A percentile compares a stretch with the other conserved stretches of the same genome.
phyloP scores from a whole-genome alignment of 2,888 invertebrate species.

The Melinaea marsaeus region DNA sequence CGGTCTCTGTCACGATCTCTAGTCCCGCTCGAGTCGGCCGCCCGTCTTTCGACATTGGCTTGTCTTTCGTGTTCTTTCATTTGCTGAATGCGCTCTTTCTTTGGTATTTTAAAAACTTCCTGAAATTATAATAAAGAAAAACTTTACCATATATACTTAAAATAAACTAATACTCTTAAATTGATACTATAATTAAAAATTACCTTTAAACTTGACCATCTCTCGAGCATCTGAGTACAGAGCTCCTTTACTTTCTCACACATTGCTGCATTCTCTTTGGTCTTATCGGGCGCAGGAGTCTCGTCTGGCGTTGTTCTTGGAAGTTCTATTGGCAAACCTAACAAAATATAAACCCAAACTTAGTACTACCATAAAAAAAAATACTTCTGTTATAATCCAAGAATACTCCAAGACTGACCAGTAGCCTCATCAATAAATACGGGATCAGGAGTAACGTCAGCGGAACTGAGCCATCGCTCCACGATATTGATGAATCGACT shows the following conservation, averaged over 20 bases:
- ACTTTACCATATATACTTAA: not conserved
- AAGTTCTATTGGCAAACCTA: conserved; percentile 64
- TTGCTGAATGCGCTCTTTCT: conserved; percentile 94
- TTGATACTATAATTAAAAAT: not conserved
- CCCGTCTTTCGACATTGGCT: conserved; percentile 81
- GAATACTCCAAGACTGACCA: conserved; percentile 41
- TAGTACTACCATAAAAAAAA: not conserved
- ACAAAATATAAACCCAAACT: conserved; percentile 1
- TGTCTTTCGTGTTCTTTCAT: conserved; percentile 97
- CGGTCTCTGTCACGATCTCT: conserved; percentile 57
- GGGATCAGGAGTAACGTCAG: conserved; percentile 47
- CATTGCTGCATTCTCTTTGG: conserved; percentile 52
- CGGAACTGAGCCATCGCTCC: conserved; percentile 86
- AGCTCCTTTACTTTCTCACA: conserved; percentile 77
- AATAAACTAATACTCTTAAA: not conserved
- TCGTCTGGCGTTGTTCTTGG: conserved; percentile 46
- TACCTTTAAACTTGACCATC: conserved; percentile 85
- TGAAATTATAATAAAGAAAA: conserved; percentile 36
- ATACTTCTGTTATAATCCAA: not conserved
- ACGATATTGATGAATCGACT: conserved; percentile 92
- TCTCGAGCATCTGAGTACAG: conserved; percentile 80
- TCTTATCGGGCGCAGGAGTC: conserved; percentile 48
- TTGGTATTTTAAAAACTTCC: conserved; percentile 92
- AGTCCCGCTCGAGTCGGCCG: conserved; percentile 68
- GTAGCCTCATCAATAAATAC: conserved; percentile 65